Conservation (phyloP, 2,797 vertebrate genomes). For the Protosalanx chinensis region DNA sequence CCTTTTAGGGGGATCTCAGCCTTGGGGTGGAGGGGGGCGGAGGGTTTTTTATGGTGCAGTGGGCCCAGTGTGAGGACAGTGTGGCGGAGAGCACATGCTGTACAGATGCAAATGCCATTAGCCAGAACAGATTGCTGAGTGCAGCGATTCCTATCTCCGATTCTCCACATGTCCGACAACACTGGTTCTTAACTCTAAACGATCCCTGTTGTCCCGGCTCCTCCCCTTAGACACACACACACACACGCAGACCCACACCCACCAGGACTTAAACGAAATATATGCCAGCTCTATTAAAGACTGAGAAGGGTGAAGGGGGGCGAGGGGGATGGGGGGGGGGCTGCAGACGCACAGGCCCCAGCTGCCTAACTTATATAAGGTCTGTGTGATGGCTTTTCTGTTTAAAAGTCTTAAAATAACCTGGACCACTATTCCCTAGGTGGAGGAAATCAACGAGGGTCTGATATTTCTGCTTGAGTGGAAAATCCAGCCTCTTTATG, state of each 20-base stretch:
- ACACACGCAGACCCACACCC: no score
- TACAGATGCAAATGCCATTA: slow-evolving; percentile 61
- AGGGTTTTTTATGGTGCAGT: slow-evolving; percentile 13
- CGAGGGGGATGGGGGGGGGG: no score
- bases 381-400: slow-evolving; percentile 32
- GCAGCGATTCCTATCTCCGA: slow-evolving; percentile 42
- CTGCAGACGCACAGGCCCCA: background rate
- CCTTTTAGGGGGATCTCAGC: background rate
- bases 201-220: slow-evolving; percentile 1
- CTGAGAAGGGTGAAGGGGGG: background rate
- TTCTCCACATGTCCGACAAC: slow-evolving; percentile 39
- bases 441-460: slow-evolving; percentile 48
- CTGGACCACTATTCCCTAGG: slow-evolving; percentile 30
- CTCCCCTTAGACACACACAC: background rate
- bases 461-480: slow-evolving; percentile 43
- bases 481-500: slow-evolving; percentile 43
- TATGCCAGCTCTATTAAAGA: slow-evolving; percentile 42
- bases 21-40: background rate
- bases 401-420: slow-evolving; percentile 51
- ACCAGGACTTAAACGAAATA: slow-evolving; percentile 38
- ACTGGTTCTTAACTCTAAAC: slow-evolving; percentile 21
- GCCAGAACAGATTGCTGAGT: slow-evolving; percentile 54
- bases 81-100: slow-evolving; percentile 39
- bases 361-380: slow-evolving; percentile 25
- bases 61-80: slow-evolving; percentile 22